phyloP scores from a whole-genome alignment of 1,140 invertebrate species.

The Diachasmimorpha longicaudata region DNA sequence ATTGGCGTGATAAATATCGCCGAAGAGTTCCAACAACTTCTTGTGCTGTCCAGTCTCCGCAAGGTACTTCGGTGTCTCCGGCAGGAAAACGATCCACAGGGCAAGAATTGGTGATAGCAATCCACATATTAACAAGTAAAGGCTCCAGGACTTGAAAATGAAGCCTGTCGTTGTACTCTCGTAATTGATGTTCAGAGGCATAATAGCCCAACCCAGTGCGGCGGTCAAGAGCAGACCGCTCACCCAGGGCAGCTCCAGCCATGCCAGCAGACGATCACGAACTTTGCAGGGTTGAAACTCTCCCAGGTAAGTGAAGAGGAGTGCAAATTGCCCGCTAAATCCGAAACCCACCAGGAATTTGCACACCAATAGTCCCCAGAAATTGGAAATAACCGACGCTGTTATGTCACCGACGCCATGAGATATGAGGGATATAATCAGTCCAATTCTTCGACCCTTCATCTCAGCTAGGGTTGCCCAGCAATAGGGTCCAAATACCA shows the following conservation, averaged over 20 bases:
- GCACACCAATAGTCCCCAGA: constrained; percentile 62
- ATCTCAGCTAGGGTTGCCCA: constrained; percentile 68
- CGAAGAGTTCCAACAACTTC: constrained; percentile 54
- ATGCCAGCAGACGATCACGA: constrained; percentile 47
- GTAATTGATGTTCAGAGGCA: constrained; percentile 44
- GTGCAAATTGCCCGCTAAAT: constrained; percentile 47
- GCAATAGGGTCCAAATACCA: constrained; percentile 67
- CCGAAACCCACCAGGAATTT: constrained; percentile 67
- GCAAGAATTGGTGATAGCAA: constrained; percentile 46
- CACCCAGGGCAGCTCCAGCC: constrained; percentile 55
- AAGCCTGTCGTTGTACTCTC: constrained; percentile 27
- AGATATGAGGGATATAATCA: constrained; percentile 61
- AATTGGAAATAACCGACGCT: constrained; percentile 64
- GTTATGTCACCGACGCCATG: constrained; percentile 61
- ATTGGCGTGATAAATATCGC: constrained; percentile 56
- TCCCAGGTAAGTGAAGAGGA: constrained; percentile 53
- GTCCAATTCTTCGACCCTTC: constrained; percentile 60
- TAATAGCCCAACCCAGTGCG: constrained; percentile 54
- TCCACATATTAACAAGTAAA: constrained; percentile 51
- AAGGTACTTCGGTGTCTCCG: constrained; percentile 69
- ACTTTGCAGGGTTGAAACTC: constrained; percentile 55
- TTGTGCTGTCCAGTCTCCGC: constrained; percentile 57
- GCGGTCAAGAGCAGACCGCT: constrained; percentile 43
- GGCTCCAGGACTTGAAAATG: constrained; percentile 55
- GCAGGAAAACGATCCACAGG: constrained; percentile 60